Percentiles rank a stretch among this genome's conserved stretches.
Evolutionary conservation across 2,888 invertebrate species (phyloP).

Genomic region (Netelia inedita): DNA sequence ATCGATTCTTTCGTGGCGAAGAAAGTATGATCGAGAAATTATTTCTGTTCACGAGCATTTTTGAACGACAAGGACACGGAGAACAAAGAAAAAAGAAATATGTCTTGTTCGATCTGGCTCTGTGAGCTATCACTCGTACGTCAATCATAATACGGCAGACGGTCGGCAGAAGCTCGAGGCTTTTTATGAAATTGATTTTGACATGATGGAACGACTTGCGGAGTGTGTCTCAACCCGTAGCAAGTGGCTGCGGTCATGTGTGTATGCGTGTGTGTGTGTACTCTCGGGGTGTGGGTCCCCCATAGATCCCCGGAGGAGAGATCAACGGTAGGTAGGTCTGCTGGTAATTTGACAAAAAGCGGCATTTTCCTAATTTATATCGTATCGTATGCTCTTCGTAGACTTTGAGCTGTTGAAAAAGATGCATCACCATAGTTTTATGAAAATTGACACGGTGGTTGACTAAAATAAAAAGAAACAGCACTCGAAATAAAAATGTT

Average conservation of each 20-base stretch:
- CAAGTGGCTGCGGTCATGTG: slow-evolving; percentile 41
- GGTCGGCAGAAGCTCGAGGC: slow-evolving; percentile 59
- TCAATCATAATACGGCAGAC: slow-evolving; percentile 72
- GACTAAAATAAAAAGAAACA: no score
- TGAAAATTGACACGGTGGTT: slow-evolving; percentile 5
- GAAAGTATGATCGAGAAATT: no score
- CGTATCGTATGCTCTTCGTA: not conserved
- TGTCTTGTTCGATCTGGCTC: not conserved
- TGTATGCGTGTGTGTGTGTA: slow-evolving; percentile 50
- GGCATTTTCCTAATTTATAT: slow-evolving; percentile 4
- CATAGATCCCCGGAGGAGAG: slow-evolving; percentile 17
- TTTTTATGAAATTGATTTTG: slow-evolving; percentile 78
- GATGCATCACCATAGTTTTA: slow-evolving; percentile 25
- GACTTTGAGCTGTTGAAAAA: not conserved
- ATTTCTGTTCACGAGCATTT: not conserved
- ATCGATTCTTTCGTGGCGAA: no score
- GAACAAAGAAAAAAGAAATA: slow-evolving; percentile 4
- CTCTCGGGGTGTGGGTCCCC: slow-evolving; percentile 27
- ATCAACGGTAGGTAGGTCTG: slow-evolving; percentile 28
- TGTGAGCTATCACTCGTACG: slow-evolving; percentile 36
- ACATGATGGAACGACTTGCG: slow-evolving; percentile 70
- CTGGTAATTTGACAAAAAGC: slow-evolving; percentile 37
- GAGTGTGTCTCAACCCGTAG: slow-evolving; percentile 13
- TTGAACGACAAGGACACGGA: not conserved
- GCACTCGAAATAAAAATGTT: no score